Conservation (phyloP, 2,888 invertebrate species). For the Artemia sp. region DNA sequence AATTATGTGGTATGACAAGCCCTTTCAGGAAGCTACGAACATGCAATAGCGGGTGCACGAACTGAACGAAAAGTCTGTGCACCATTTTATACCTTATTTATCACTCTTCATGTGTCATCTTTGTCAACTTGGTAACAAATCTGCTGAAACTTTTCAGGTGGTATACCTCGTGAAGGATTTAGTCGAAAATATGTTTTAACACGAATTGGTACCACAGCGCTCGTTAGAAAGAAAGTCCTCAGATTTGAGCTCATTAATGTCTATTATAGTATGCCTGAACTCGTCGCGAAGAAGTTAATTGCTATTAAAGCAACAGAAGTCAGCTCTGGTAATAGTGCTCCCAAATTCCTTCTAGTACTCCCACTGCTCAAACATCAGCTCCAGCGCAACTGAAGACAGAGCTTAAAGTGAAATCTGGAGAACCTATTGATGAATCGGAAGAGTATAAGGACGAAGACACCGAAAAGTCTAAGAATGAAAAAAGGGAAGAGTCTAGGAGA, state of each 20-base stretch:
- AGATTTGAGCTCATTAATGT: conserved; percentile 98
- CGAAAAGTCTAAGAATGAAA: conserved; percentile 16
- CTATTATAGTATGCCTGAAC: conserved; percentile 88
- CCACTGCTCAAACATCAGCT: conserved; percentile 43
- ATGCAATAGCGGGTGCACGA: conserved; percentile 98
- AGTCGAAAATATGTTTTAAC: conserved; percentile 93
- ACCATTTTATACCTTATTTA: conserved; percentile 95
- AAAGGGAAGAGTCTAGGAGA: conserved; percentile 22
- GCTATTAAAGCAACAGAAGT: conserved; percentile 37
- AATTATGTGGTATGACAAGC: conserved; percentile 99
- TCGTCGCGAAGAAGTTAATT: conserved; percentile 60
- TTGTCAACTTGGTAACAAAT: conserved; percentile 98
- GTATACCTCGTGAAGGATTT: conserved; percentile 90
- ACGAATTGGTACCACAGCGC: conserved; percentile 94
- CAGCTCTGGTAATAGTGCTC: conserved; percentile 23
- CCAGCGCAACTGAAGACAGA: conserved; percentile 28
- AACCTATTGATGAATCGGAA: conserved; percentile 23
- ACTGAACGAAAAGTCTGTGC: conserved; percentile 88
- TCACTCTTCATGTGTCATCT: conserved; percentile 97
- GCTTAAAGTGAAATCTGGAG: conserved; percentile 29
- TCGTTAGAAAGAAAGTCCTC: conserved; percentile 91
- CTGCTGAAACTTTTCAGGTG: conserved; percentile 91
- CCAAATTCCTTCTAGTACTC: conserved; percentile 32
- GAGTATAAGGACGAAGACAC: conserved; percentile 19
- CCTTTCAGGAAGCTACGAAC: conserved; percentile 96